Conservation (phyloP, 2,888 invertebrate genomes). For the Colostygia pectinataria region DNA sequence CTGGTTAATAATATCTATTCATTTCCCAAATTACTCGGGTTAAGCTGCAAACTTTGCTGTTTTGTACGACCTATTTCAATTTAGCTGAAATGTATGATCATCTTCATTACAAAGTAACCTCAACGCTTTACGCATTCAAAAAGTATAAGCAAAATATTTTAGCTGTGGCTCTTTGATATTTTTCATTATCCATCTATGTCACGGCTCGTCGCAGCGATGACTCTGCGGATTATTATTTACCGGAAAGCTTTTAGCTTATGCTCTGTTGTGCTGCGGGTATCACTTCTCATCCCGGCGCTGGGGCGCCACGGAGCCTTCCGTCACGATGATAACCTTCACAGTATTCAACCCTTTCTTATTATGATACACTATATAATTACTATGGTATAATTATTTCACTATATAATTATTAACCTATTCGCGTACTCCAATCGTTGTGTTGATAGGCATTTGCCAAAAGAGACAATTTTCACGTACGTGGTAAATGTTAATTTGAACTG, state of each 20-base stretch:
- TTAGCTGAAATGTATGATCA: slow-evolving; percentile 4
- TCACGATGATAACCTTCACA: slow-evolving; percentile 40
- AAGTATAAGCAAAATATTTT: slow-evolving; percentile 22
- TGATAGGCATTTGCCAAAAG: slow-evolving; percentile 17
- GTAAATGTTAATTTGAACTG: slow-evolving; percentile 14
- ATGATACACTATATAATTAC: too few relatives aligned
- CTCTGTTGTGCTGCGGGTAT: slow-evolving; percentile 38
- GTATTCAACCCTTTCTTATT: slow-evolving; percentile 31
- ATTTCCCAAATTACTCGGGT: slow-evolving; percentile 28
- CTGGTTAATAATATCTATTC: neutral
- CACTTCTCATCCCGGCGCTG: slow-evolving; percentile 28
- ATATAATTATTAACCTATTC: slow-evolving; percentile 31
- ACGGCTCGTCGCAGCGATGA: slow-evolving; percentile 40
- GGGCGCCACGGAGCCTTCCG: slow-evolving; percentile 2
- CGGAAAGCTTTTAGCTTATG: slow-evolving; percentile 45
- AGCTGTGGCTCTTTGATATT: slow-evolving; percentile 33
- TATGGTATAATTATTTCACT: too few relatives aligned
- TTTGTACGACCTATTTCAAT: slow-evolving; percentile 21
- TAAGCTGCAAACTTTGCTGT: slow-evolving; percentile 25
- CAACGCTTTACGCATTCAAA: slow-evolving; percentile 16
- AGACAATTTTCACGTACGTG: slow-evolving; percentile 19
- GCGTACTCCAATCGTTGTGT: slow-evolving; percentile 21
- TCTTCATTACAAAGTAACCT: slow-evolving; percentile 13
- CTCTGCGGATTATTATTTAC: slow-evolving; percentile 41
- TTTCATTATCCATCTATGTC: slow-evolving; percentile 39